Evolutionary conservation across 2,113 vertebrate genomes (phyloP).

Genomic region (Trinectes maculatus): DNA sequence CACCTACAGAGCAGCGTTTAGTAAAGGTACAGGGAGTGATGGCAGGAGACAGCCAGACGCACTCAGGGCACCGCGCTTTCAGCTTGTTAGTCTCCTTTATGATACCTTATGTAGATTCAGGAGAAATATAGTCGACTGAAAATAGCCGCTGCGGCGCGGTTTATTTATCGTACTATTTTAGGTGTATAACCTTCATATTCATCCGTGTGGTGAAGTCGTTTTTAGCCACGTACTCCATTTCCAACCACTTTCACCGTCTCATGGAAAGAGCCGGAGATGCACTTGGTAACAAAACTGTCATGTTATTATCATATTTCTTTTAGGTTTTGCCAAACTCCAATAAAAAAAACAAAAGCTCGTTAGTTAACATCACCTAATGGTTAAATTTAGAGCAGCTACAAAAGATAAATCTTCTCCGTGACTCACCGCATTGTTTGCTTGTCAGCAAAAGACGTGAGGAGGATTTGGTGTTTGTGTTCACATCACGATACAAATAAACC

Average conservation of each 20-base stretch:
- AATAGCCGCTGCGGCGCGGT: constrained; percentile 33
- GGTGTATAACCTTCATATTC: constrained; percentile 48
- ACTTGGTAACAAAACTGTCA: neutral
- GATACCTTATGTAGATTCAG: constrained; percentile 2
- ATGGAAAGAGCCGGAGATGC: constrained; percentile 7
- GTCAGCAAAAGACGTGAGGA: neutral
- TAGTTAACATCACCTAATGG: neutral
- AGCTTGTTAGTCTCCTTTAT: neutral
- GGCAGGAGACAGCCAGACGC: constrained; percentile 25
- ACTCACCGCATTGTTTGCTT: neutral
- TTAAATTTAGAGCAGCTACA: constrained; percentile 1
- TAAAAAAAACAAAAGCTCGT: neutral
- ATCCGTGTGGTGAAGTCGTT: constrained; percentile 40
- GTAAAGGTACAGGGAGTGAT: constrained; percentile 43
- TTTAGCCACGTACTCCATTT: constrained; percentile 39
- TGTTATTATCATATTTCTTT: neutral
- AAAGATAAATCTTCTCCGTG: neutral
- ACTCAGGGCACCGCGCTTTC: neutral
- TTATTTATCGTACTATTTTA: constrained; percentile 57
- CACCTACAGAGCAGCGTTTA: constrained; percentile 60
- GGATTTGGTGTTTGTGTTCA: neutral
- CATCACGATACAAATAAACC: constrained; percentile 2
- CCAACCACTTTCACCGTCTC: constrained; percentile 13
- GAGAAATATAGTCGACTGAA: constrained; percentile 23
- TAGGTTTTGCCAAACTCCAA: neutral